phyloP scores from a whole-genome alignment of 1,140 invertebrate species.

The Acyrthosiphon pisum region DNA sequence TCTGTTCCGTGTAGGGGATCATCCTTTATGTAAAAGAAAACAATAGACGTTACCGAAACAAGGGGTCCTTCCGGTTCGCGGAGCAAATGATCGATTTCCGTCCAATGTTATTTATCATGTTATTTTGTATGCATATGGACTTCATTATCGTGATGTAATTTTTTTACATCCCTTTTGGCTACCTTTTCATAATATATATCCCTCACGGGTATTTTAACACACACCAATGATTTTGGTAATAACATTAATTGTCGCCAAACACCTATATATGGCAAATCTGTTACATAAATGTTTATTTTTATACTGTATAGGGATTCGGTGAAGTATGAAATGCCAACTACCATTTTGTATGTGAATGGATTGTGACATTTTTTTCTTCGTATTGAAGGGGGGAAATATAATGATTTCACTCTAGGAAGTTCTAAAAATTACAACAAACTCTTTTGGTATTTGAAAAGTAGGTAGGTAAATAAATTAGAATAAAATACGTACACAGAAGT shows the following conservation, averaged over 20 bases:
- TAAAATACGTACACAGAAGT: background rate
- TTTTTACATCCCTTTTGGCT: slow-evolving; percentile 7
- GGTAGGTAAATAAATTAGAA: background rate
- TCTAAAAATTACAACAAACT: background rate
- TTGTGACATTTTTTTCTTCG: background rate
- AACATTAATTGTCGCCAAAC: slow-evolving; percentile 52
- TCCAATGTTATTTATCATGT: slow-evolving; percentile 47
- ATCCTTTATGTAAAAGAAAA: slow-evolving; percentile 44
- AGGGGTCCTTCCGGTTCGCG: slow-evolving; percentile 54
- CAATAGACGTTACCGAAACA: slow-evolving; percentile 52
- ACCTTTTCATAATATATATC: slow-evolving; percentile 26
- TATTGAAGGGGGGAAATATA: background rate
- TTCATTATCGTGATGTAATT: slow-evolving; percentile 52
- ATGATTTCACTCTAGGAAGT: background rate
- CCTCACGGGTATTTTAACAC: slow-evolving; percentile 40
- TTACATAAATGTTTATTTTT: slow-evolving; percentile 46
- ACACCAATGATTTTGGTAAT: slow-evolving; percentile 36
- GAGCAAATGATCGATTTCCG: slow-evolving; percentile 54
- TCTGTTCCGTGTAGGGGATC: slow-evolving; percentile 20
- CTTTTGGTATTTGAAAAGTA: background rate
- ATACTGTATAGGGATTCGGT: background rate
- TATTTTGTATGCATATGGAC: slow-evolving; percentile 28
- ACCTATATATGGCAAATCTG: slow-evolving; percentile 16
- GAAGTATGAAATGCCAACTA: slow-evolving; percentile 22
- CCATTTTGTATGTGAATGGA: background rate